phyloP scores from a whole-genome alignment of 2,113 vertebrate genomes.

The Chaetops frenatus region DNA sequence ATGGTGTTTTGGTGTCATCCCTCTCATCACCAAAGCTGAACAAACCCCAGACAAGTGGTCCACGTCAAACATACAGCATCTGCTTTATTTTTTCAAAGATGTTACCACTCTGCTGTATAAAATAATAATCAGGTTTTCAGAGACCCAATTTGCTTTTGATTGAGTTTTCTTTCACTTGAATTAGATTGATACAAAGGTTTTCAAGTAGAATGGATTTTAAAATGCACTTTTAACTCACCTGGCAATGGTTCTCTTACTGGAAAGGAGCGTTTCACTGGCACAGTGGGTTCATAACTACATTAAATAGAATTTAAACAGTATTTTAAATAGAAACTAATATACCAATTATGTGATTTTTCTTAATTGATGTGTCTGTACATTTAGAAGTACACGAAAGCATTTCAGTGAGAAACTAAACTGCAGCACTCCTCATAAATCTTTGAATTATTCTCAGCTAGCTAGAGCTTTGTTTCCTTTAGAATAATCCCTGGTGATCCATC shows the following conservation, averaged over 20 bases:
- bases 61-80: neutral
- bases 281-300: neutral
- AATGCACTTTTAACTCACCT: neutral
- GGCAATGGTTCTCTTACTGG: neutral
- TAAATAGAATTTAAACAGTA: neutral
- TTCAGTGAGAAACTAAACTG: neutral
- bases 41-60: neutral
- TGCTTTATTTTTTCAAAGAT: neutral
- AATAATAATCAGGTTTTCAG: neutral
- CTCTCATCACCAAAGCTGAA: neutral
- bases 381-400: neutral
- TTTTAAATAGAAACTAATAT: neutral
- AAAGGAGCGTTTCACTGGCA: neutral
- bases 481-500: neutral
- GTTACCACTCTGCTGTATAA: neutral
- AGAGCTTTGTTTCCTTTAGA: neutral
- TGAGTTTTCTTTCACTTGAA: neutral
- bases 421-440: neutral
- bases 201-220: neutral
- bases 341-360: neutral
- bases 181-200: neutral
- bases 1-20: neutral
- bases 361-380: neutral
- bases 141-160: neutral
- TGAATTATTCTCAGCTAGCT: neutral